A percentile compares a stretch with the other conserved stretches of the same genome.
phyloP scores from a whole-genome alignment of 2,888 invertebrate genomes.

The Microplitis deprimator region DNA sequence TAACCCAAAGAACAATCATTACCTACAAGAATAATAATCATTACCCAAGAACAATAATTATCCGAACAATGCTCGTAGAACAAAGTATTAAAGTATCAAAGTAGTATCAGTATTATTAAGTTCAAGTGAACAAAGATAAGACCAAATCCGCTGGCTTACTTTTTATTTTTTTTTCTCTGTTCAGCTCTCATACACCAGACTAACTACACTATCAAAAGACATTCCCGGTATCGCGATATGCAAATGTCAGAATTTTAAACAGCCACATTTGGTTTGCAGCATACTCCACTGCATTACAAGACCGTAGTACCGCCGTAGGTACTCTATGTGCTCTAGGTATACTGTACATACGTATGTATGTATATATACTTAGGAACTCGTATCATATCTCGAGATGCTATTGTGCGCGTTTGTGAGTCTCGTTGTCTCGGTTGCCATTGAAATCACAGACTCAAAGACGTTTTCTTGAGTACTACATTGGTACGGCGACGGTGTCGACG shows the following conservation, averaged over 20 bases:
- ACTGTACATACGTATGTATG: neutral
- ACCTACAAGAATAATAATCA: constrained; percentile 11
- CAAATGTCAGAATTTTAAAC: constrained; percentile 19
- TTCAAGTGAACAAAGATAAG: neutral
- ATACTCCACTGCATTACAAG: constrained; percentile 8
- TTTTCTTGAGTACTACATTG: constrained; percentile 35
- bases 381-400: constrained; percentile 22
- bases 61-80: constrained; percentile 8
- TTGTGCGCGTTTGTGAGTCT: constrained; percentile 36
- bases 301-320: constrained; percentile 18
- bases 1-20: constrained; percentile 2
- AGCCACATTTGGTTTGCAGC: constrained; percentile 9
- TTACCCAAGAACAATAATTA: constrained; percentile 15
- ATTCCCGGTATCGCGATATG: constrained; percentile 13
- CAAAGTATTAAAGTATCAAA: neutral
- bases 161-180: neutral
- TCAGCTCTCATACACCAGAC: neutral
- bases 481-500: neutral
- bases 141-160: neutral
- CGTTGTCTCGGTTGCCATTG: constrained; percentile 46
- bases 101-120: neutral
- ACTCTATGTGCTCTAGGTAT: neutral
- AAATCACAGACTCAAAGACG: constrained; percentile 51
- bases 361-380: neutral
- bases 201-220: constrained; percentile 1